Evolutionary conservation across 1,140 invertebrate genomes (phyloP), one percentile per base, ranked within the genome.

Genomic region (Argopecten irradians): DNA sequence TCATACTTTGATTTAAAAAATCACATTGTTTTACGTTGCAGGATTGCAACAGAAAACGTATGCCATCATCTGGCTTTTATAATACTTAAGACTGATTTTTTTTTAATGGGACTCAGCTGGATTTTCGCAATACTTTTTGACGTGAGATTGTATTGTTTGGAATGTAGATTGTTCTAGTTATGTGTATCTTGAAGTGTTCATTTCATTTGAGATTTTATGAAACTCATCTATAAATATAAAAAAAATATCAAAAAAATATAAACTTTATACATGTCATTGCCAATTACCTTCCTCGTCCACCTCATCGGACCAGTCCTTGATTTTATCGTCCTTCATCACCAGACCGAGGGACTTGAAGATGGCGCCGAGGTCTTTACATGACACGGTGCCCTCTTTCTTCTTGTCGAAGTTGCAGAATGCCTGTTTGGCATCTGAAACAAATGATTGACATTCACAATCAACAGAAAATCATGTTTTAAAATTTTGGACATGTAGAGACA

Each of bases 241-340:
- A 55, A 2, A 39, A 11, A 32, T 11, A 14, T 11, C 32, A 83
- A 16, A 11, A 83, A 83, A 19, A 83, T 32, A 32, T 84, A 7
- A 2, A n/a, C 13, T 28, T 34, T 19, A 71, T 19, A 82, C 32
- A 9, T 11, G 16, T 86, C 85, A 46, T 55, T 5, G 16, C 32
- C 8, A 34, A 92, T 86, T 90, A 95, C 95, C 95, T 55, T 95
- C 95, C 85, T 94, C 94, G 89, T 96, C 95, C 34, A 93, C 92
- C 43, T 94, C 93, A 89, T 96, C 95, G 41, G 94, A 93, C 93
- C 95, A 95, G 43, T 93, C 92, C 87, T 95, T 94, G 22, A 96
- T 91, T 90, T 94, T 94, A 22, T 95, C 94, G 82, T 92, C 92
- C 43, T 93, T 91, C 11, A 94, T 89, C 82, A 93, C 92, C 32